Evolutionary conservation across 2,797 vertebrate species (phyloP).

Genomic region (Intellagama lesueurii): DNA sequence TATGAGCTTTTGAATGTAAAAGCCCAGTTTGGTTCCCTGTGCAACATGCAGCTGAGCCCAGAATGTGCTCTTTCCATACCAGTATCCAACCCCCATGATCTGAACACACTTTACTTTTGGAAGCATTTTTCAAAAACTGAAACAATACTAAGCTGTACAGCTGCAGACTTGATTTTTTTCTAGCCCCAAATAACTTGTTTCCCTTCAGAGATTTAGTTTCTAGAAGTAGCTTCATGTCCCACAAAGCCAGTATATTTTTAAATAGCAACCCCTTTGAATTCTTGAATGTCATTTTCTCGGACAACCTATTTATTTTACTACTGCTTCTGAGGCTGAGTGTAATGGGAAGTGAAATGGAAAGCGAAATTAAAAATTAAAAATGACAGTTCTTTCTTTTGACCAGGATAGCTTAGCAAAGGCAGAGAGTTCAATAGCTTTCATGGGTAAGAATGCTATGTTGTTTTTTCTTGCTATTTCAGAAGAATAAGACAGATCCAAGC

Average conservation of each 20-base stretch:
- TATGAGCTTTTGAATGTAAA: not conserved
- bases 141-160: not conserved
- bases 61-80: no score
- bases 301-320: not conserved
- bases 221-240: not conserved
- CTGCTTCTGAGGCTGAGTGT: not conserved
- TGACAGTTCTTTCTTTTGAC: not conserved
- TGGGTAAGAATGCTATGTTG: not conserved
- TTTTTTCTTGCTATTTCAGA: not conserved
- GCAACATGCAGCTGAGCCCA: not conserved
- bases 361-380: slow-evolving; percentile 14
- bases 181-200: not conserved
- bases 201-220: not conserved
- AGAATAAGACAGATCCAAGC: not conserved
- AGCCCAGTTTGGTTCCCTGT: not conserved
- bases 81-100: no score
- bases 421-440: not conserved
- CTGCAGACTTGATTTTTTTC: not conserved
- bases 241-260: not conserved
- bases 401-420: not conserved
- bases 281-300: not conserved
- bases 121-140: slow-evolving; percentile 28
- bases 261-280: not conserved
- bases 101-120: slow-evolving; percentile 16
- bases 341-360: not conserved